Base-by-base conservation (phyloP, 2,888 invertebrate genomes). In the Philereme vetulata region DNA sequence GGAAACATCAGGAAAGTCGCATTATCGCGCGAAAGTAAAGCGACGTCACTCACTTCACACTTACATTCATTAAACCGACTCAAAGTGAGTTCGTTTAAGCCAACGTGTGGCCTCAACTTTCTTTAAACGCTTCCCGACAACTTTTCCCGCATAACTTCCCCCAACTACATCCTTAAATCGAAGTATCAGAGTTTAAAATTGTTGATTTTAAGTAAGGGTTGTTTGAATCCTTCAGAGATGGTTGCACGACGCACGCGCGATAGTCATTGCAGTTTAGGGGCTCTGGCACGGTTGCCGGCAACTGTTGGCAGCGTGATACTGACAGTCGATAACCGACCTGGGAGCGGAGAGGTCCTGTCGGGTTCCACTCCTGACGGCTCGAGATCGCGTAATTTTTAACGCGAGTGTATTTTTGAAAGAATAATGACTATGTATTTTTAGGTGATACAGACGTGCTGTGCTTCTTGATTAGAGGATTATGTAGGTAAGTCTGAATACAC, bases 231-330 rank as follows among this genome's bases (percentile, higher is more conserved):
- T 67, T 60, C 74, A 72, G 77, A 76, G 81, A 72, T 82, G 80
- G 81, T 84, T 86, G 86, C 82, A 84, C 65, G 57, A 75, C 89
- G 91, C 91, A 84, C 82, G 90, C 90, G 90, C 72, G 61, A 62
- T 75, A 54, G 62, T 66, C 78, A 82, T 80, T 90, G 90, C 90
- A 90, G 90, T 84, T 84, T 78, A 78, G 47, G 45, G 77, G 60
- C 62, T 66, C 66, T 78, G 64, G 70, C 78, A 80, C 79, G 76
- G 80, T 75, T 81, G 76, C 78, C 75, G 77, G 75, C 72, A 70
- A 67, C 66, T 74, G 71, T 68, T 67, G 72, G 74, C 71, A 45
- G 35, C 65, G 66, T 68, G 54, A 34, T 57, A 71, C 65, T 84
- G 82, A 82, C 89, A 91, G 91, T 91, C 90, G 84, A 86, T 87